Evolutionary conservation across 2,888 invertebrate genomes (phyloP).

Genomic region (Pollenia angustigena): DNA sequence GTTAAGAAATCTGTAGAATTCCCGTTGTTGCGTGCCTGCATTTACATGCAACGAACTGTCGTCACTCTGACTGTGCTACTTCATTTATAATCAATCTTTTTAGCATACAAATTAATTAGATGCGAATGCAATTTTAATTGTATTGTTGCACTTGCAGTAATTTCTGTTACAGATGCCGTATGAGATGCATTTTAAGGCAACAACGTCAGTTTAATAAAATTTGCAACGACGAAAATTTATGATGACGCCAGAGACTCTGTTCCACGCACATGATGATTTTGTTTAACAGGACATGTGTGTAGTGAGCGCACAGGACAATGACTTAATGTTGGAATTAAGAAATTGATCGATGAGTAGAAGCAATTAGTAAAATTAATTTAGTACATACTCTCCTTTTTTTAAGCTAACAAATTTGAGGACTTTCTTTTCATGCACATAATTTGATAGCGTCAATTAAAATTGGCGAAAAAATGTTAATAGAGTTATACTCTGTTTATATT

Average conservation of each 20-base stretch:
- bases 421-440: background rate
- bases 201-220: constrained; percentile 55
- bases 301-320: constrained; percentile 50
- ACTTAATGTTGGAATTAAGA: constrained; percentile 62
- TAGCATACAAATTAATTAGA: constrained; percentile 83
- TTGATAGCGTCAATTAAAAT: background rate
- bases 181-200: constrained; percentile 58
- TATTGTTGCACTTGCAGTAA: constrained; percentile 72
- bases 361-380: constrained; percentile 70
- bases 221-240: constrained; percentile 56
- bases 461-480: background rate
- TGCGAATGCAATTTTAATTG: constrained; percentile 84
- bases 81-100: constrained; percentile 76
- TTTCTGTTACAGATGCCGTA: constrained; percentile 34
- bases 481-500: no score
- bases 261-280: background rate
- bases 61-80: constrained; percentile 63
- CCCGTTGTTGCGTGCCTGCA: constrained; percentile 6
- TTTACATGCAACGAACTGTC: constrained; percentile 65
- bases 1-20: constrained; percentile 54
- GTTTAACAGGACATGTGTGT: background rate
- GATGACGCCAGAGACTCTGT: constrained; percentile 60
- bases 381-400: background rate
- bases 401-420: background rate
- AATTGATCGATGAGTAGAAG: constrained; percentile 67